Percentiles rank a stretch among this genome's conserved stretches.
These are phyloP conservation scores for Rhinolophus sinicus DNA, from an alignment of 2,113 vertebrate species.

Conservation along the genomic window DNA sequence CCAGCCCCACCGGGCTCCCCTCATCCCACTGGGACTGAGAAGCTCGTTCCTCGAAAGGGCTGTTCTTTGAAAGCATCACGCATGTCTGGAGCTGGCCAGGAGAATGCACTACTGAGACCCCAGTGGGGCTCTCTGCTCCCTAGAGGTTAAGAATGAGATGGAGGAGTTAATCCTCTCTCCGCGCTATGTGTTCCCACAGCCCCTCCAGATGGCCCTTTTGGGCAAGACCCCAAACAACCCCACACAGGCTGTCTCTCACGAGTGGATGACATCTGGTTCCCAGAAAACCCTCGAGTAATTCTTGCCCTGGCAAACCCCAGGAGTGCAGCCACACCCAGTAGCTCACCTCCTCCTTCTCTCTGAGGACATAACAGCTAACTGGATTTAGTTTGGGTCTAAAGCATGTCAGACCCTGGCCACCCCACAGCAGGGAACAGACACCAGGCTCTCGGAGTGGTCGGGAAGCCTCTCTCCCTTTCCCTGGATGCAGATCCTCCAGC, in stretches of 20 bases:
- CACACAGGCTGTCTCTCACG: neutral
- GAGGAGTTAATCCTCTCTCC: neutral
- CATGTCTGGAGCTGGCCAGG: neutral
- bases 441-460: neutral
- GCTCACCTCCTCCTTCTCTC: neutral
- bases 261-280: conserved; percentile 4
- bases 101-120: neutral
- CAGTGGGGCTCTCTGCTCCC: neutral
- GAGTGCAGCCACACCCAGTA: neutral
- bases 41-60: neutral
- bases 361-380: neutral
- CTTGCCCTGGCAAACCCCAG: neutral
- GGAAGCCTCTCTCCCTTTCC: neutral
- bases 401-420: neutral
- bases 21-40: neutral
- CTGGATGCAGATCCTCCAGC: neutral
- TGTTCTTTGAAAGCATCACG: neutral
- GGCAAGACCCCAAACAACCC: neutral
- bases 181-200: neutral
- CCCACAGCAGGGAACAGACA: neutral
- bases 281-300: conserved; percentile 14
- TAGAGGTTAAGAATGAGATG: neutral
- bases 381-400: neutral
- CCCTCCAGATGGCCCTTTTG: neutral
- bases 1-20: neutral